phyloP scores from a whole-genome alignment of 2,888 invertebrate species.

The Tiliacea aurago region DNA sequence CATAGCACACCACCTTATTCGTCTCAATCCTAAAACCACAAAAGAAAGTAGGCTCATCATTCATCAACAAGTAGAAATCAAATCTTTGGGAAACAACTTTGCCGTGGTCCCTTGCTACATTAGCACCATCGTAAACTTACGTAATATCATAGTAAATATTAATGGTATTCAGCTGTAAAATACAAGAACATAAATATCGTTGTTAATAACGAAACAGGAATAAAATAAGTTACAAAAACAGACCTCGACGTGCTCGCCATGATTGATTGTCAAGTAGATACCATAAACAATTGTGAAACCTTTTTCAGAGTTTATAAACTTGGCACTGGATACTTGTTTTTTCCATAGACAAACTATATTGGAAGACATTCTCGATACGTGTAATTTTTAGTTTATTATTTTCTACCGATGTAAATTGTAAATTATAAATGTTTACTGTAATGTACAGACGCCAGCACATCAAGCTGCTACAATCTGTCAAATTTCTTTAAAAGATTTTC shows the following conservation, averaged over 20 bases:
- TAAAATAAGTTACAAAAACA: slow-evolving; percentile 85
- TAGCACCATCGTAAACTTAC: slow-evolving; percentile 75
- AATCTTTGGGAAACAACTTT: slow-evolving; percentile 70
- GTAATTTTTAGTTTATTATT: not conserved
- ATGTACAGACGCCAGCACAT: too few relatives aligned
- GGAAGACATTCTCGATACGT: slow-evolving; percentile 45
- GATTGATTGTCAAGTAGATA: slow-evolving; percentile 88
- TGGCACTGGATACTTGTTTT: slow-evolving; percentile 30
- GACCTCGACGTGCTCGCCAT: slow-evolving; percentile 93
- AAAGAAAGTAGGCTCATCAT: slow-evolving; percentile 80
- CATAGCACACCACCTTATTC: slow-evolving; percentile 96
- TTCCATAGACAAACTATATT: slow-evolving; percentile 47
- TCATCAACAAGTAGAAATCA: slow-evolving; percentile 82
- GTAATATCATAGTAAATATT: slow-evolving; percentile 71
- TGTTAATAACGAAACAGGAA: slow-evolving; percentile 73
- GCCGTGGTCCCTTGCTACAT: slow-evolving; percentile 63
- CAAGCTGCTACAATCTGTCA: too few relatives aligned
- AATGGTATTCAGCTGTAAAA: slow-evolving; percentile 71
- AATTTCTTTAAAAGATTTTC: too few relatives aligned
- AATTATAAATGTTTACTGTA: too few relatives aligned
- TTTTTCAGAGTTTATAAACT: slow-evolving; percentile 55
- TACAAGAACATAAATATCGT: slow-evolving; percentile 72
- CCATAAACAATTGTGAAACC: slow-evolving; percentile 70
- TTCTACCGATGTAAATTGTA: too few relatives aligned
- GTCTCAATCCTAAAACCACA: slow-evolving; percentile 91